Evolutionary conservation across 2,113 vertebrate genomes (phyloP).

Genomic region (Picathartes gymnocephalus): DNA sequence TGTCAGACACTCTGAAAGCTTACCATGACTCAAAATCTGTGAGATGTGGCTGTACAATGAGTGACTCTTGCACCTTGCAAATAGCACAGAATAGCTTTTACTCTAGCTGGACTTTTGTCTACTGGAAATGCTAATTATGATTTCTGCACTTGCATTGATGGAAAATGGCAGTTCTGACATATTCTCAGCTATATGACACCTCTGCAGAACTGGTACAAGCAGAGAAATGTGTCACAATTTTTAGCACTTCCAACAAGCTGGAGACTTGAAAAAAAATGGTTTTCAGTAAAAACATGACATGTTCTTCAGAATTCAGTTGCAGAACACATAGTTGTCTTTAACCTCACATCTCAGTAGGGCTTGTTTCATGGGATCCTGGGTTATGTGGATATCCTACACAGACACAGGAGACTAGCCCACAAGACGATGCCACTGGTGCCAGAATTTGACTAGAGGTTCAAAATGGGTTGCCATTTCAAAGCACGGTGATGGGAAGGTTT

Average conservation of each 20-base stretch:
- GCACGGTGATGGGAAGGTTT: not conserved
- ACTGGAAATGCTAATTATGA: not conserved
- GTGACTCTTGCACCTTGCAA: not conserved
- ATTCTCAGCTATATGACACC: not conserved
- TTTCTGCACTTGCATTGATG: not conserved
- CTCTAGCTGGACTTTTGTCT: not conserved
- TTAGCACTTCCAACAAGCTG: not conserved
- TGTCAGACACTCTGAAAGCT: not conserved
- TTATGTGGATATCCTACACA: rapidly evolving
- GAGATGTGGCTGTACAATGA: not conserved
- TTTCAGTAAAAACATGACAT: not conserved
- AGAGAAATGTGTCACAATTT: not conserved
- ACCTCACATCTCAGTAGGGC: not conserved
- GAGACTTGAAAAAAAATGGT: not conserved
- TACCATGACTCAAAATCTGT: not conserved
- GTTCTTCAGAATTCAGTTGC: not conserved
- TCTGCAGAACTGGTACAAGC: not conserved
- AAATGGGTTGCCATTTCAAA: not conserved
- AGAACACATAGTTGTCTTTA: not conserved
- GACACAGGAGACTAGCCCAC: not conserved
- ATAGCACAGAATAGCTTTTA: not conserved
- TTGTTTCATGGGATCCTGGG: not conserved
- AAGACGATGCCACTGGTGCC: not conserved
- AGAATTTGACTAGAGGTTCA: not conserved
- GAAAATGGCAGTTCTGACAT: not conserved